phyloP scores from a whole-genome alignment of 30 jellyfish, hydroid and myxozoan species.

The Sanderia malayensis region DNA sequence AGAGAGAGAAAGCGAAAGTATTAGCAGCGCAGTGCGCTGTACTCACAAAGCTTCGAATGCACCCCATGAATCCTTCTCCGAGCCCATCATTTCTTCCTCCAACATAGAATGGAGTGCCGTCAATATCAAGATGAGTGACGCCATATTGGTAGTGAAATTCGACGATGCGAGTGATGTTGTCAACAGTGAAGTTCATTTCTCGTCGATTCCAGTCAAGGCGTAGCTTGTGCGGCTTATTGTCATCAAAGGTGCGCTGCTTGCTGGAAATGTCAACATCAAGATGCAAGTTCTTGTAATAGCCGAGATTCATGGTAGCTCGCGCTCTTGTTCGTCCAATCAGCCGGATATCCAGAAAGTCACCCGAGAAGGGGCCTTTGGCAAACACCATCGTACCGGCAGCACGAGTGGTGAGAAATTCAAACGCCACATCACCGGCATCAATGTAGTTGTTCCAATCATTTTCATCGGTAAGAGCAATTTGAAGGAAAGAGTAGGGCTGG shows the following conservation, averaged over 20 bases:
- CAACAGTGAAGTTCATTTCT: slow-evolving; percentile 84
- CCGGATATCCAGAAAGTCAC: slow-evolving; percentile 76
- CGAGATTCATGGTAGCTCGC: slow-evolving; percentile 80
- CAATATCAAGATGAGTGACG: slow-evolving; percentile 89
- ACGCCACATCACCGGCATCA: slow-evolving; percentile 80
- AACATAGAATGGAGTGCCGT: slow-evolving; percentile 87
- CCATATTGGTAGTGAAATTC: slow-evolving; percentile 87
- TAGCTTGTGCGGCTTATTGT: slow-evolving; percentile 77
- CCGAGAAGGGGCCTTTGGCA: slow-evolving; percentile 89
- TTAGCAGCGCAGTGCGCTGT: too few species aligned
- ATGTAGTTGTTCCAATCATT: slow-evolving; percentile 71
- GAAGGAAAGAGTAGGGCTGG: slow-evolving; percentile 84
- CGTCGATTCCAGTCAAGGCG: slow-evolving; percentile 68
- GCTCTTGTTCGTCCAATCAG: slow-evolving; percentile 74
- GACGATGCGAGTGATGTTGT: slow-evolving; percentile 81
- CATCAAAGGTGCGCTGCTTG: slow-evolving; percentile 80
- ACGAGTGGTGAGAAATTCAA: slow-evolving; percentile 81
- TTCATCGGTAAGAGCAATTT: slow-evolving; percentile 76
- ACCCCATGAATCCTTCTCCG: slow-evolving; percentile 86
- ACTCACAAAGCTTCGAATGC: slow-evolving; percentile 80
- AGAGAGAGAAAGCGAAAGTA: too few species aligned
- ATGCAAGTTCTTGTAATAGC: slow-evolving; percentile 59
- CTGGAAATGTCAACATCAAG: slow-evolving; percentile 80
- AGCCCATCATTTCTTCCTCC: slow-evolving; percentile 90
- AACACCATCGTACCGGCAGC: slow-evolving; percentile 73